Evolutionary conservation across 2,113 vertebrate genomes (phyloP), one percentile per base, ranked within the genome.

Genomic region (Mirza zaza): DNA sequence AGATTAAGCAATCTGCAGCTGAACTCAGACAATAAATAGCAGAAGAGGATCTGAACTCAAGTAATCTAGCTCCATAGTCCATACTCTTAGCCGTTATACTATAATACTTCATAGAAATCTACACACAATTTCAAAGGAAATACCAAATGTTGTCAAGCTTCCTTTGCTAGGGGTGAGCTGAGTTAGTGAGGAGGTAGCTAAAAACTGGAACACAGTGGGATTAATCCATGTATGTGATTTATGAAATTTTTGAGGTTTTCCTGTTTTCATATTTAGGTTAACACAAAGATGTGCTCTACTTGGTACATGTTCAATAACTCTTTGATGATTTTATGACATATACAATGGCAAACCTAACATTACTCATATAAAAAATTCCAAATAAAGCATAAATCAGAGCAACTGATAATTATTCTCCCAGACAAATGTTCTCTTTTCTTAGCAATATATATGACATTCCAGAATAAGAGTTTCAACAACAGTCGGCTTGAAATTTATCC

Each of bases 381-480:
- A 84, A 76, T 45, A 87, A 17, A 90, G 8, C 12, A 76, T 84
- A 83, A 68, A 92, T 90, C 76, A 92, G 83, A 79, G 42, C 27
- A 94, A 76, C 23, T 90, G 50, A 25, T 96, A 94, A 80, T 97
- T 82, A 90, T 70, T 90, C 45, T 80, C 21, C 23, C 84, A 23
- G 34, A 50, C 68, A 89, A 92, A 79, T 68, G 15, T 10, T 14
- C n/a, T 76, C 29, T 91, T 91, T 95, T 57, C 84, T 94, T 93
- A 81, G 23, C 9, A 36, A 77, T 87, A 84, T 55, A 42, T 65
- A n/a, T 36, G 18, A 63, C 61, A 84, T 65, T 90, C 42, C 14
- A 92, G 63, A 96, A 77, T 79, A 92, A 94, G 25, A 70, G 39
- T 79, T 90, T 95, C 57, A 95, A 57, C 8, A 96, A 87, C 34